Base-by-base conservation (phyloP, 2,113 vertebrate genomes). In the Apistogramma diplotaenia region DNA sequence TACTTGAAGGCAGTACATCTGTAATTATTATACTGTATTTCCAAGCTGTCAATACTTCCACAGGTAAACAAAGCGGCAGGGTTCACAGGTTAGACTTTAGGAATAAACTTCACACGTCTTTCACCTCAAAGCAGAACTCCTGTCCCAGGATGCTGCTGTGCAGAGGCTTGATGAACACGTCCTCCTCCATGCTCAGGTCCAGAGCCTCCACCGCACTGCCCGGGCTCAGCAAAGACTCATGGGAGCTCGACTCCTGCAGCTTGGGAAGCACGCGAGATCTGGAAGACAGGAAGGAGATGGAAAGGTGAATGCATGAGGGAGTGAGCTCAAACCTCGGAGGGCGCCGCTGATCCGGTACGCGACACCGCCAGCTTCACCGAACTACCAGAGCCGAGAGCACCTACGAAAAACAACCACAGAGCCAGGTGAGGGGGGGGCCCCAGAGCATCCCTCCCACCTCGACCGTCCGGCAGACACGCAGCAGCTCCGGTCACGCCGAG, bases 41-140 rank as follows among this genome's bases (percentile, higher is more conserved):
- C 11, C 12, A 43, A 43, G 11, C 40, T 43, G 4, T 5, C 12
- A 43, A 15, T 43, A 43, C 12, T 43, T 43, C 13, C 40, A 15
- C 12, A 13, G 40, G 12, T 43, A 43, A 4, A 43, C 11, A 43
- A 13, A 43, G 40, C 40, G 13, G 40, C 40, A 43, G 9, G 37
- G 3, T 40, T 4, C 35, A 35, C 8, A 35, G 35, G 35, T 33
- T 33, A 8, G 35, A 9, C 9, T 35, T 35, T 1, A 35, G 35
- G 35, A 35, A 8, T 35, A 35, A 35, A 35, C 13, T 6, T 46
- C 4, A 5, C 18, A 1, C 2, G 62, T 6, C 6, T 18, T 2
- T 78, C 18, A 91, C 98, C 98, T 99, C 98, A 83, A 99, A 99
- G 93, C 98, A 99, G 93, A 97, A 99, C 90, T 99, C 97, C 87